Evolutionary conservation across 92 coral and sea anemone species (phyloP).

Genomic region (Pocillopora grandis): DNA sequence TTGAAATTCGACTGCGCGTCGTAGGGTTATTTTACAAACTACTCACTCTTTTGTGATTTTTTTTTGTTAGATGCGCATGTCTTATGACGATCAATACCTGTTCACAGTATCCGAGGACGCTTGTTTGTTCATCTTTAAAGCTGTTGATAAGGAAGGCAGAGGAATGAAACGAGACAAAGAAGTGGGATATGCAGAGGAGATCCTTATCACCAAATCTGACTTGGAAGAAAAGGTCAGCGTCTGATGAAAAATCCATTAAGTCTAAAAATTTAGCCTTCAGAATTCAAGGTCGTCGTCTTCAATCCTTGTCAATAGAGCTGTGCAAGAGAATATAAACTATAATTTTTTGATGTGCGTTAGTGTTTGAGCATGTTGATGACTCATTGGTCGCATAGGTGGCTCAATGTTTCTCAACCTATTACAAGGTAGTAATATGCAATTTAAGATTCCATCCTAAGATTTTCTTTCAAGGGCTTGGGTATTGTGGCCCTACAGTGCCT

Average conservation of each 20-base stretch:
- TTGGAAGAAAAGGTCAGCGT: conserved; percentile 88
- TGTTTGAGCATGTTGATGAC: too few species aligned
- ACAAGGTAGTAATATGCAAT: too few species aligned
- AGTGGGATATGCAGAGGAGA: conserved; percentile 98
- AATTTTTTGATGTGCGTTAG: too few species aligned
- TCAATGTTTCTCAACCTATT: too few species aligned
- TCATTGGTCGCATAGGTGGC: too few species aligned
- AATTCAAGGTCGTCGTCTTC: too few species aligned
- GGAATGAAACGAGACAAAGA: conserved; percentile 98
- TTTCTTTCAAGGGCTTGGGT: too few species aligned
- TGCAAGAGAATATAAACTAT: too few species aligned
- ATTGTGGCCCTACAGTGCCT: too few species aligned
- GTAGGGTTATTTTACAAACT: background rate
- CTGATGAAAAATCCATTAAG: background rate
- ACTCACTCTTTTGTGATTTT: background rate
- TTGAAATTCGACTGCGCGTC: background rate
- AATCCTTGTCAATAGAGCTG: too few species aligned
- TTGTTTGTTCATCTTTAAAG: conserved; percentile 91
- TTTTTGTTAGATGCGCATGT: conserved; percentile 94
- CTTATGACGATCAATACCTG: conserved; percentile 96
- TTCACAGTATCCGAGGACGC: conserved; percentile 98
- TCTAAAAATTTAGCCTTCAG: background rate
- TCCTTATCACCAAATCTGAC: conserved; percentile 96
- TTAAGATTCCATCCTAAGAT: too few species aligned
- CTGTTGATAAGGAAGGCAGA: conserved; percentile 98